Evolutionary conservation across 2,888 invertebrate genomes (phyloP), one percentile per base, ranked within the genome.

Genomic region (Napeogenes inachia): DNA sequence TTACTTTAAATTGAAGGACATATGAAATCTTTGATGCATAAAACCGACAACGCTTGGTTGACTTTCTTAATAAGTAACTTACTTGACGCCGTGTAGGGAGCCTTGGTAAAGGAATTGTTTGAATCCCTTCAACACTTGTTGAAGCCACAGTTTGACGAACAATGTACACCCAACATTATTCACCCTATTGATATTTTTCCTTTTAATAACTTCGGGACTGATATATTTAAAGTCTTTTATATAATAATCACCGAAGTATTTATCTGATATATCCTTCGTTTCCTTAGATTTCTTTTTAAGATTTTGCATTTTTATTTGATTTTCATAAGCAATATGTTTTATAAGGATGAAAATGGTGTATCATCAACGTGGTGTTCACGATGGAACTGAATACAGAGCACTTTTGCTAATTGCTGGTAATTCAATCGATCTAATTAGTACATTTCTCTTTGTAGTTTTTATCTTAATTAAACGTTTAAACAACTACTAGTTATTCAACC

Each of bases 71-170:
- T 61, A 42, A 66, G 45, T 60, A 59, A 85, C 89, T 85, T 64
- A 90, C 91, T 90, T 90, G 13, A 90, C 86, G 62, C 90, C 90
- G 73, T 91, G 90, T 45, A 91, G 70, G 56, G 87, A 85, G 45
- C 91, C 91, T 56, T 84, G 82, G 67, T 85, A 86, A 68, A 88
- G 84, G 69, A 91, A 83, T 73, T 89, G 86, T 71, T 84, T 86
- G 61, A 87, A 66, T 2, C 89, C 89, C 55, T 73, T 80, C 69
- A 84, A 70, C 30, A 89, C 77, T 74, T 87, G 83, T 4, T 62
- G 67, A 0, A 78, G 64, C 89, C 87, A 89, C 69, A 79, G 71
- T 60, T 82, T 76, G 13, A 78, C 57, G 62, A 80, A 66, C 21
- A 76, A 75, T 67, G 60, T 71, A 54, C 74, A 74, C 13, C 59